These are phyloP conservation scores for Microtus californicus DNA, from an alignment of 2,797 vertebrate species.

Conservation along the genomic window DNA sequence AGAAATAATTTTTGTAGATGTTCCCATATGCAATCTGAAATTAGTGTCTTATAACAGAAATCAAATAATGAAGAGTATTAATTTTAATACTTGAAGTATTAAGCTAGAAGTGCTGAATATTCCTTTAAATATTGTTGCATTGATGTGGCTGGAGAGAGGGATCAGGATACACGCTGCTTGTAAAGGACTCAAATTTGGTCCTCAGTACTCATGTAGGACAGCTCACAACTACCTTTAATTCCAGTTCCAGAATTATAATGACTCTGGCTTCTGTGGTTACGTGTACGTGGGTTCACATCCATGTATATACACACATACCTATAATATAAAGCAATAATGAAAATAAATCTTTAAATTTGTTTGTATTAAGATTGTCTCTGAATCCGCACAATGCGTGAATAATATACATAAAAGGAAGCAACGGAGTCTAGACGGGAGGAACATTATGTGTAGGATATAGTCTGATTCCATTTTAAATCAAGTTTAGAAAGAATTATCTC, in stretches of 20 bases:
- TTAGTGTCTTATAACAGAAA: neutral
- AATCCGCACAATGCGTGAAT: neutral
- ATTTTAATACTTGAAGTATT: neutral
- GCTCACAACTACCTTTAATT: neutral
- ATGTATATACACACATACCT: too few species aligned
- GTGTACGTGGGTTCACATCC: neutral
- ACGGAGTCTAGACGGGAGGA: neutral
- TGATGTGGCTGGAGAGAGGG: neutral
- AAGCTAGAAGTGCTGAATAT: neutral
- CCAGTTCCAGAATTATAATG: neutral
- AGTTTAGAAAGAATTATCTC: neutral
- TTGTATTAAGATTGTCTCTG: neutral
- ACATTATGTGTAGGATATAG: neutral
- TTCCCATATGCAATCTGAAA: slow-evolving; percentile 44
- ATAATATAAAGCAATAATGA: neutral
- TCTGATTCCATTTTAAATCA: neutral
- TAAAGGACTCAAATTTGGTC: neutral
- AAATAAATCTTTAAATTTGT: neutral
- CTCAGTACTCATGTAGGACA: neutral
- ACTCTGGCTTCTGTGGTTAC: neutral
- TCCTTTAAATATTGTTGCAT: neutral
- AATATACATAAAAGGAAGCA: slow-evolving; percentile 23
- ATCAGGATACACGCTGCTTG: neutral
- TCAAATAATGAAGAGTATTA: neutral
- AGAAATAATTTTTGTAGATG: neutral